These are phyloP conservation scores for Metopolophium dirhodum DNA, from an alignment of 1,140 invertebrate genomes.

Conservation along the genomic window DNA sequence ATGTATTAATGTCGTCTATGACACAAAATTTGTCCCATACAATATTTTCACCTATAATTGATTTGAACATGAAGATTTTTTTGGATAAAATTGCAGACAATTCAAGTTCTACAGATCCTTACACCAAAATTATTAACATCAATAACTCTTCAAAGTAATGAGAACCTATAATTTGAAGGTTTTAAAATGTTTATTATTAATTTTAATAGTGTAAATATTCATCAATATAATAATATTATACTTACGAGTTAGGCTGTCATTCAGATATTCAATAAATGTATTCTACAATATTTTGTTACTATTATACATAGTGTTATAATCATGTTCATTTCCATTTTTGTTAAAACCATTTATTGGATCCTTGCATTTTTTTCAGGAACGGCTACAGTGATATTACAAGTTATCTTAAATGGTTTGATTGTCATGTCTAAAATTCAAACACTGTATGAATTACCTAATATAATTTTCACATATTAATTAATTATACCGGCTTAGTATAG, in stretches of 20 bases:
- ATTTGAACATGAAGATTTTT: conserved; percentile 50
- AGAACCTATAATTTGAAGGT: neutral
- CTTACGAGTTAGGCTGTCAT: conserved; percentile 20
- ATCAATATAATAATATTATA: neutral
- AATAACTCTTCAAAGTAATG: conserved; percentile 32
- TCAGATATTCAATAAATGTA: conserved; percentile 40
- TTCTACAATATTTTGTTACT: conserved; percentile 17
- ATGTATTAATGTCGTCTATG: neutral
- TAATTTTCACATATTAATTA: neutral
- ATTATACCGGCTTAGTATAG: conserved; percentile 9
- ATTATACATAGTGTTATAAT: neutral
- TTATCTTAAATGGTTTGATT: conserved; percentile 18
- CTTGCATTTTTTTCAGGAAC: conserved; percentile 24
- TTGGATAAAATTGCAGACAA: neutral
- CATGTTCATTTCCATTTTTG: conserved; percentile 35
- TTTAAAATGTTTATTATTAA: neutral
- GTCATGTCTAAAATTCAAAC: conserved; percentile 9
- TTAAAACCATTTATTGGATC: neutral
- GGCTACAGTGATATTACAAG: conserved; percentile 25
- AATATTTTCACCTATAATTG: neutral
- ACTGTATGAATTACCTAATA: neutral
- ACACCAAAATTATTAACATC: neutral
- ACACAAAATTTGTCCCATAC: conserved; percentile 1
- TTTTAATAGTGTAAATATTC: neutral
- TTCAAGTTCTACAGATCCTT: conserved; percentile 27